Evolutionary conservation across 2,888 invertebrate species (phyloP).

Genomic region (Kuschelorhynchus macadamiae): DNA sequence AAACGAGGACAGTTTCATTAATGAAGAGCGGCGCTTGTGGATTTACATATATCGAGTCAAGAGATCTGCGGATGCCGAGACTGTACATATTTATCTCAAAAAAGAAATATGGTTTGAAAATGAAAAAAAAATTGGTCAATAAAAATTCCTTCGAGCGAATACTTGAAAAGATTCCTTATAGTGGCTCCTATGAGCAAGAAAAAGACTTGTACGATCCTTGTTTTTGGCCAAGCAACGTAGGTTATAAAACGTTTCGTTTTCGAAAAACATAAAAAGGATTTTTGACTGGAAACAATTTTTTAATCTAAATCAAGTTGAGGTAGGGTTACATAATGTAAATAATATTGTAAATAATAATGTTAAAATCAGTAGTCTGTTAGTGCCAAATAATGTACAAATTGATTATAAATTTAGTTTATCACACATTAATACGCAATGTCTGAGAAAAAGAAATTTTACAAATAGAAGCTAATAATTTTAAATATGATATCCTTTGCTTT

Average conservation of each 20-base stretch:
- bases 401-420: background rate
- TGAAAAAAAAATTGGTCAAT: background rate
- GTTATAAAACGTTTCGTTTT: no score
- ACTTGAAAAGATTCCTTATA: background rate
- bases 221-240: background rate
- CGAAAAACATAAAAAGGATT: constrained; percentile 15
- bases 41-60: background rate
- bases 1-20: background rate
- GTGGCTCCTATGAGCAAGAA: background rate
- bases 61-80: background rate
- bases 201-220: background rate
- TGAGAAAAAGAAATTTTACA: background rate
- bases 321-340: background rate
- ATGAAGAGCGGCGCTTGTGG: background rate
- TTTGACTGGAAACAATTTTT: background rate
- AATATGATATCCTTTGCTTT: background rate
- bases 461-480: background rate
- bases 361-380: no score
- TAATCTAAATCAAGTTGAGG: no score
- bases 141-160: background rate
- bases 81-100: background rate
- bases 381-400: background rate
- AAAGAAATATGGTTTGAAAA: background rate
- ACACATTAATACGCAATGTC: background rate
- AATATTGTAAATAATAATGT: no score